Conservation (phyloP, 2,113 vertebrate genomes). For the Ciconia boyciana region DNA sequence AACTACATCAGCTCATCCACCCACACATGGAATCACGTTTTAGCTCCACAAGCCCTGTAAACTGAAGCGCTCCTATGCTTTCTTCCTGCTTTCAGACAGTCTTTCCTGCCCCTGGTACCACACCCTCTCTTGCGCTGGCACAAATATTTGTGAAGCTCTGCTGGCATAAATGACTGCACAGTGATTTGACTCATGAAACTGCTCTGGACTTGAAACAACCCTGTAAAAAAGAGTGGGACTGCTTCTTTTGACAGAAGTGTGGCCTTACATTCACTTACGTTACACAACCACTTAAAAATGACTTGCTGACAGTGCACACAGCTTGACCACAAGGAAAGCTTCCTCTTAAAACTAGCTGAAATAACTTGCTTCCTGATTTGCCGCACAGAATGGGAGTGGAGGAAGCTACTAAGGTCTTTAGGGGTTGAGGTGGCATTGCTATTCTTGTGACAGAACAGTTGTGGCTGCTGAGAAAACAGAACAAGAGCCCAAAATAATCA, state of each 20-base stretch:
- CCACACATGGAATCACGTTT: accelerated
- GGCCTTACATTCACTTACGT: not conserved
- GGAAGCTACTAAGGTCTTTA: not conserved
- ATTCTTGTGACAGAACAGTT: not conserved
- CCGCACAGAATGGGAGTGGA: not conserved
- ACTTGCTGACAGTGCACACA: accelerated
- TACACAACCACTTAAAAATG: not conserved
- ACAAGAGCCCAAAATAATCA: not conserved
- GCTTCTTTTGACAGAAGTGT: not conserved
- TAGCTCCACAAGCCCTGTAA: not conserved
- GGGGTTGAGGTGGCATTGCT: not conserved
- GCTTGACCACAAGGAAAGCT: not conserved
- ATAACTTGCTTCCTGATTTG: not conserved
- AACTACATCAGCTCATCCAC: not conserved
- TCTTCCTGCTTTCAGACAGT: not conserved
- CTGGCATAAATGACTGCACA: not conserved
- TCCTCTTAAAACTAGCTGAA: not conserved
- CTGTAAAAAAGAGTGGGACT: not conserved
- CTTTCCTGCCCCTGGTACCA: not conserved
- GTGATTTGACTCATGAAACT: not conserved
- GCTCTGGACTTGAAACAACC: not conserved
- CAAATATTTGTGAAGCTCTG: not conserved
- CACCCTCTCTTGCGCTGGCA: not conserved
- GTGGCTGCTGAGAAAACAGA: not conserved
- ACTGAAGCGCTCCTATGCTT: not conserved